These are phyloP conservation scores for Larimichthys crocea DNA, from an alignment of 2,113 vertebrate species.

Conservation along the genomic window DNA sequence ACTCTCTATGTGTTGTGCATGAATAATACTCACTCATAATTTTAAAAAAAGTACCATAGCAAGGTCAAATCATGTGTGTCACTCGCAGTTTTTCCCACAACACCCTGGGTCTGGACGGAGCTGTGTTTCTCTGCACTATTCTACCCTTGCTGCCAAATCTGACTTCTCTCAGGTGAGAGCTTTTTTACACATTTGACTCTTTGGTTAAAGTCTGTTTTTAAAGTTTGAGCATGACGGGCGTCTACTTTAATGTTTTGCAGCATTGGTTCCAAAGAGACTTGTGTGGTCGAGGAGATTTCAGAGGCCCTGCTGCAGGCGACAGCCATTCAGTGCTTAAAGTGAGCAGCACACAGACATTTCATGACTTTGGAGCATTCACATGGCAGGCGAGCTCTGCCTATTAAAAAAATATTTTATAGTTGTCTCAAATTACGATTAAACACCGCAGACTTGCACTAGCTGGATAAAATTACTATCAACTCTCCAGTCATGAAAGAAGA, in stretches of 20 bases:
- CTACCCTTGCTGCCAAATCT: slow-evolving; percentile 71
- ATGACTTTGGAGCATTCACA: not conserved
- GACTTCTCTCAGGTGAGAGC: slow-evolving; percentile 76
- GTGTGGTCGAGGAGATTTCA: slow-evolving; percentile 59
- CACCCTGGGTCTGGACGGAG: slow-evolving; percentile 67
- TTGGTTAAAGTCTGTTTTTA: not conserved
- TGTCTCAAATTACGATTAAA: too few relatives aligned
- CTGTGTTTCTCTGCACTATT: slow-evolving; percentile 67
- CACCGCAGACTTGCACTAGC: not conserved
- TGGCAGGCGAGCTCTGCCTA: not conserved
- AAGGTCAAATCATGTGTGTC: not conserved
- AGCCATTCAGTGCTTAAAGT: slow-evolving; percentile 86
- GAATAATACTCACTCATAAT: not conserved
- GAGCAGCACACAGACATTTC: slow-evolving; percentile 59
- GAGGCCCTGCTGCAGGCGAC: slow-evolving; percentile 73
- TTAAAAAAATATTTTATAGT: not conserved
- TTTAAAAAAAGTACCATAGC: not conserved
- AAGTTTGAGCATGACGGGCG: not conserved
- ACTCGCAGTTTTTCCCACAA: slow-evolving; percentile 84
- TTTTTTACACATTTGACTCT: not conserved
- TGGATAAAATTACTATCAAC: not conserved
- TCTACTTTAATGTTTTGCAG: slow-evolving; percentile 46
- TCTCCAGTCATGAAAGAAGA: not conserved
- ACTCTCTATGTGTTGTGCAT: not conserved
- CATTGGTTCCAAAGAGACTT: slow-evolving; percentile 63